Percentiles rank a stretch among this genome's conserved stretches.
Conservation (phyloP, 1,140 invertebrate species). For the Melanaphis sacchari region DNA sequence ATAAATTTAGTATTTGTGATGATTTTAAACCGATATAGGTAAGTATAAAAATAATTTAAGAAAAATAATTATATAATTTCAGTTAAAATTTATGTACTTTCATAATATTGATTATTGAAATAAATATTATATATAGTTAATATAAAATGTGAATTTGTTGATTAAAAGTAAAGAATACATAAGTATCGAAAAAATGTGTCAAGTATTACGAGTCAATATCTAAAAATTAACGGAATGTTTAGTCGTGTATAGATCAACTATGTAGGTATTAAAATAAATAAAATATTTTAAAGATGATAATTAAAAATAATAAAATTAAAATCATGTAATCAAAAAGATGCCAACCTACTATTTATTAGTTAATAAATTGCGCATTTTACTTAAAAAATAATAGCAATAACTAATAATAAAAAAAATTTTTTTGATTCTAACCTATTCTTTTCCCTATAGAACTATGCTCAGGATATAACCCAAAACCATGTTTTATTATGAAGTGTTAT, state of each 20-base stretch:
- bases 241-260: background rate
- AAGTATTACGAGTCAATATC: background rate
- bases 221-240: background rate
- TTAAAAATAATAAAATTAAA: background rate
- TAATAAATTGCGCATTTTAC: too few relatives aligned
- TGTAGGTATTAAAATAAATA: background rate
- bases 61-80: background rate
- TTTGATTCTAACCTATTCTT: background rate
- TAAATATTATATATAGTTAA: background rate
- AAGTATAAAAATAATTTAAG: background rate
- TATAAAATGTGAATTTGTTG: background rate
- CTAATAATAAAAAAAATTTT: too few relatives aligned
- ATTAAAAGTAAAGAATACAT: background rate
- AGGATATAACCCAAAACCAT: background rate
- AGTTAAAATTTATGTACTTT: background rate
- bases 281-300: background rate
- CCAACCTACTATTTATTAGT: too few relatives aligned
- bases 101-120: background rate
- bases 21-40: background rate
- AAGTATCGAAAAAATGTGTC: background rate
- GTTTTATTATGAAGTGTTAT: background rate
- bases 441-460: background rate
- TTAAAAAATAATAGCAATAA: too few relatives aligned
- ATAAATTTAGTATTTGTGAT: background rate
- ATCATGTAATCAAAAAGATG: background rate